phyloP scores from a whole-genome alignment of 1,140 invertebrate genomes.

The Drosophila repletoides region DNA sequence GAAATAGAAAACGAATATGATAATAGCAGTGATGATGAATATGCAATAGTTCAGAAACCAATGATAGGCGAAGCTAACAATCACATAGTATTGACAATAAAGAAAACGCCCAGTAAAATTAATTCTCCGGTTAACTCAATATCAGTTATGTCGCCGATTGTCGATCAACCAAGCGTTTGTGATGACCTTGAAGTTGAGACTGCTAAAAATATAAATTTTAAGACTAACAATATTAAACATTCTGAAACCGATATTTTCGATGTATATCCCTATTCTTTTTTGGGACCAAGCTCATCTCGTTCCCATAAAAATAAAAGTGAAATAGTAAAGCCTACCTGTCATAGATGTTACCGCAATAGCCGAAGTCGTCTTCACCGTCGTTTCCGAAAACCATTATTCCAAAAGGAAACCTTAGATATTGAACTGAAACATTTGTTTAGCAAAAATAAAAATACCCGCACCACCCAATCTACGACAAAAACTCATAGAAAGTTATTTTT shows the following conservation, averaged over 20 bases:
- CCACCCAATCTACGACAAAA: slow-evolving; percentile 9
- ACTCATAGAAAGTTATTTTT: slow-evolving; percentile 66
- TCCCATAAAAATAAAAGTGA: neutral
- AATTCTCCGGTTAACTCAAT: slow-evolving; percentile 61
- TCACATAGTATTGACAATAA: slow-evolving; percentile 77
- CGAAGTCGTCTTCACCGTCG: slow-evolving; percentile 1
- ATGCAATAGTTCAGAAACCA: slow-evolving; percentile 58
- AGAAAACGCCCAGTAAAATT: slow-evolving; percentile 75
- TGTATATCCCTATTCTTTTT: neutral
- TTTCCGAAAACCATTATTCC: neutral
- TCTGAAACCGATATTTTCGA: neutral
- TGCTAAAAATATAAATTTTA: slow-evolving; percentile 1
- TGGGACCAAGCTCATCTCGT: neutral
- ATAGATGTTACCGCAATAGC: neutral
- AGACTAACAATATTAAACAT: neutral
- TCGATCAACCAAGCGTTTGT: neutral
- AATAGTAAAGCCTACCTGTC: neutral
- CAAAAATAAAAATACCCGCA: neutral
- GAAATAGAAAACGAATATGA: slow-evolving; percentile 23
- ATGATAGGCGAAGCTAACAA: slow-evolving; percentile 20
- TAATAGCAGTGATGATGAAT: slow-evolving; percentile 42
- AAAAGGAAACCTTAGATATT: slow-evolving; percentile 30
- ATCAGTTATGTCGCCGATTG: slow-evolving; percentile 35
- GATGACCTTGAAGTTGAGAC: neutral
- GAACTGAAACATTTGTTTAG: slow-evolving; percentile 54